These are phyloP conservation scores for Gnathonemus longibarbis DNA, from an alignment of 2,113 vertebrate species.

Conservation along the genomic window DNA sequence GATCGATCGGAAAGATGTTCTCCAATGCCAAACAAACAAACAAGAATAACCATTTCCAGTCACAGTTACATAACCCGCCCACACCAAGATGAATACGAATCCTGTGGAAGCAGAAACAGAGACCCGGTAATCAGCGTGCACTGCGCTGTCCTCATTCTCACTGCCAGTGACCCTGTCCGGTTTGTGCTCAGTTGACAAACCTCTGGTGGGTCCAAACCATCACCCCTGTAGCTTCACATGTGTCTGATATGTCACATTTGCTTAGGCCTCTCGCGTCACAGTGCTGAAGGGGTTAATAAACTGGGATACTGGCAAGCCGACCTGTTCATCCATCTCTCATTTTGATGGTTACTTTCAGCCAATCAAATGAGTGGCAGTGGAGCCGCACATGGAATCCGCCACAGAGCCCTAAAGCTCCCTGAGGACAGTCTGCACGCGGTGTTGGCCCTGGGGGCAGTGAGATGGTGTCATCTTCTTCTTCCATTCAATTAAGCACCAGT, in stretches of 20 bases:
- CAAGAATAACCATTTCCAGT: not conserved
- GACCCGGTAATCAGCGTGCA: not conserved
- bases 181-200: not conserved
- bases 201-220: not conserved
- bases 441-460: not conserved
- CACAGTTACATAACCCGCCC: not conserved
- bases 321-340: not conserved
- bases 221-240: not conserved
- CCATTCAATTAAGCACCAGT: not conserved
- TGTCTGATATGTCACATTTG: not conserved
- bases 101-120: not conserved
- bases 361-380: not conserved
- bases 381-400: not conserved
- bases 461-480: not conserved
- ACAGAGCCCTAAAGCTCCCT: not conserved
- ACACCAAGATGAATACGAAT: not conserved
- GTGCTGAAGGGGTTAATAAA: not conserved
- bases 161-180: not conserved
- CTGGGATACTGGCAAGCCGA: not conserved
- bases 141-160: no score
- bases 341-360: not conserved
- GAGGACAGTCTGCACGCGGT: not conserved
- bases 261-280: not conserved
- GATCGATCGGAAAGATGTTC: not conserved
- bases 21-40: not conserved